A percentile compares a stretch with the other conserved stretches of the same genome.
These are phyloP conservation scores for Coccyzus lansbergi DNA, from an alignment of 2,797 vertebrate genomes.

Conservation along the genomic window DNA sequence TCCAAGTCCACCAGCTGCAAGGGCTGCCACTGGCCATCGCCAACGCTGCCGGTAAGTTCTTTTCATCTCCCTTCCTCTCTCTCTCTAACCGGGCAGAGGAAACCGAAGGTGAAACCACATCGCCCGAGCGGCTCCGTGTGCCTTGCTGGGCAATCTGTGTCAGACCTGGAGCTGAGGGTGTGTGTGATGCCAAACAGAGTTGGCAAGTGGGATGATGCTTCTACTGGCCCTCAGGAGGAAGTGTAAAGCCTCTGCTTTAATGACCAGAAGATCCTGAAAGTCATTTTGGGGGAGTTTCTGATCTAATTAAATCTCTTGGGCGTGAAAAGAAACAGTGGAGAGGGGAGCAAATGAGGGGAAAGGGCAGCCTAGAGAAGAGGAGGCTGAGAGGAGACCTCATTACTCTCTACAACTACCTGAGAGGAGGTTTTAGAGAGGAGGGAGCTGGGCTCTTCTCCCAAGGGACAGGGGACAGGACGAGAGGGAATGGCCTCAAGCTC, in stretches of 20 bases:
- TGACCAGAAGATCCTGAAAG: fast-evolving
- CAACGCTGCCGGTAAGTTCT: constrained; percentile 84
- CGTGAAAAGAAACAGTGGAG: neutral
- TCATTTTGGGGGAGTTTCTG: neutral
- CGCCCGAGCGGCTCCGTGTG: neutral
- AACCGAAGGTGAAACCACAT: fast-evolving
- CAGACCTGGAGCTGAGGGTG: neutral
- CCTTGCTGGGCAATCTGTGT: neutral
- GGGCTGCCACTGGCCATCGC: constrained; percentile 89
- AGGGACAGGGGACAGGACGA: no score
- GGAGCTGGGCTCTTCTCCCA: no score
- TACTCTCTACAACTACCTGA: no score
- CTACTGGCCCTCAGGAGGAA: neutral
- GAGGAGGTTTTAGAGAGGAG: no score
- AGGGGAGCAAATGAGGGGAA: neutral
- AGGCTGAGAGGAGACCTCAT: no score
- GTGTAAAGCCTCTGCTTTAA: fast-evolving
- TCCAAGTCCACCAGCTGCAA: constrained; percentile 95
- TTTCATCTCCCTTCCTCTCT: neutral
- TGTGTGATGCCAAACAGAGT: neutral
- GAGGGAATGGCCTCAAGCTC: no score
- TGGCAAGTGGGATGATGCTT: neutral
- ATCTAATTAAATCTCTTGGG: no score
- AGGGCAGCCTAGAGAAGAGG: no score
- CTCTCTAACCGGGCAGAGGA: neutral